Base-by-base conservation (phyloP, 2,797 vertebrate species). In the Lutjanus argentimaculatus region DNA sequence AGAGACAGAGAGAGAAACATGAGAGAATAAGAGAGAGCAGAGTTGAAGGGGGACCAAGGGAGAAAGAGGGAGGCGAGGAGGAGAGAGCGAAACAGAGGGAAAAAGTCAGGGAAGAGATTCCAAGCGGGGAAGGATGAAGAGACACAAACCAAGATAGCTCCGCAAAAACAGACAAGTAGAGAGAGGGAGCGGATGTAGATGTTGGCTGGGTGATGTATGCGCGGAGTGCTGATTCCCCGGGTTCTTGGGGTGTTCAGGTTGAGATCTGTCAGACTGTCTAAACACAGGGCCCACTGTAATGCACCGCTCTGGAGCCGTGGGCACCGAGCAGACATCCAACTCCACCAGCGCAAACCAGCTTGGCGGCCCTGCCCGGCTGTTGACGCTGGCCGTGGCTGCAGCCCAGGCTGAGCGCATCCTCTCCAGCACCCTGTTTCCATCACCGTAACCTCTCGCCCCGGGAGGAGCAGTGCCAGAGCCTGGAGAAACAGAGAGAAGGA, bases 181-280 rank as follows among this genome's bases (percentile, higher is more conserved):
- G 55, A 82, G 89, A 84, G 89, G 83, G 79, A 79, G 75, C 78
- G 85, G 86, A 93, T 93, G 90, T 91, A 89, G 89, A 87, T 88
- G 82, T 86, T 89, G 89, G 86, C 81, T 89, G 83, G 80, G 88
- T 90, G 87, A 87, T 91, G 83, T 91, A 89, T 88, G 91, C 72
- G 70, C 80, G 69, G 72, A 84, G 86, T 49, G 86, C 85, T 73
- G 90, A 88, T 79, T 92, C 91, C 88, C 84, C 8, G 75, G 88
- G 88, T 91, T 91, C 84, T 89, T 65, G 43, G 79, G 93, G 91
- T 91, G 89, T 92, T 87, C 90, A 90, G 92, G 89, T 92, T 89
- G 90, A 94, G 93, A 93, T 94, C 92, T 93, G 92, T 94, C 92
- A 92, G 93, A 93, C 92, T 94, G 84, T 89, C 88, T 92, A 72